These are phyloP conservation scores for Meteorus cinctellus DNA, from an alignment of 2,888 invertebrate species.

Conservation along the genomic window DNA sequence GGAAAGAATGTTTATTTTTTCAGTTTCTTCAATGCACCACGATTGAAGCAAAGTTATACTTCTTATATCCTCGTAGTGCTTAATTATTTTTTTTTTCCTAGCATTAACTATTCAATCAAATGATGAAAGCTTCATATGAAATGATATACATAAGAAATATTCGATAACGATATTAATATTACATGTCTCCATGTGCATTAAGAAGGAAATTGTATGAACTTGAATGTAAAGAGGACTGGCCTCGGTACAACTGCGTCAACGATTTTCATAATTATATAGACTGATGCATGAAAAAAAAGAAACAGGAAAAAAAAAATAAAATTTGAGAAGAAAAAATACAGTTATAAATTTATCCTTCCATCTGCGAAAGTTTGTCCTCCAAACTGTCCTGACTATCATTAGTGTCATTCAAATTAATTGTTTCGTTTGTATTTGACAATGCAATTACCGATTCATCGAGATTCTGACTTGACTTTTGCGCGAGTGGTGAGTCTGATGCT, in stretches of 20 bases:
- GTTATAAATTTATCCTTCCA: conserved; percentile 65
- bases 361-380: conserved; percentile 70
- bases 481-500: conserved; percentile 46
- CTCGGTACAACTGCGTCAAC: neutral
- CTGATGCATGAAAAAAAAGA: neutral
- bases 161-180: neutral
- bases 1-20: conserved; percentile 1
- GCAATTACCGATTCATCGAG: conserved; percentile 64
- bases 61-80: neutral
- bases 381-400: conserved; percentile 71
- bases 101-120: neutral
- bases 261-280: neutral
- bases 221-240: neutral
- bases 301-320: neutral
- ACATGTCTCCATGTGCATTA: neutral
- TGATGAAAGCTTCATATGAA: neutral
- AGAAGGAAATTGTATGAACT: neutral
- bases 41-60: neutral
- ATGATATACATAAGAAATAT: neutral
- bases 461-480: conserved; percentile 47
- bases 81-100: neutral
- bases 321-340: neutral
- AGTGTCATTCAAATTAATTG: conserved; percentile 68
- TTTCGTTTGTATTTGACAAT: conserved; percentile 59
- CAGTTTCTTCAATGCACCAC: conserved; percentile 2